Conservation (phyloP, 2,888 invertebrate genomes). For the Byasa hedistus region DNA sequence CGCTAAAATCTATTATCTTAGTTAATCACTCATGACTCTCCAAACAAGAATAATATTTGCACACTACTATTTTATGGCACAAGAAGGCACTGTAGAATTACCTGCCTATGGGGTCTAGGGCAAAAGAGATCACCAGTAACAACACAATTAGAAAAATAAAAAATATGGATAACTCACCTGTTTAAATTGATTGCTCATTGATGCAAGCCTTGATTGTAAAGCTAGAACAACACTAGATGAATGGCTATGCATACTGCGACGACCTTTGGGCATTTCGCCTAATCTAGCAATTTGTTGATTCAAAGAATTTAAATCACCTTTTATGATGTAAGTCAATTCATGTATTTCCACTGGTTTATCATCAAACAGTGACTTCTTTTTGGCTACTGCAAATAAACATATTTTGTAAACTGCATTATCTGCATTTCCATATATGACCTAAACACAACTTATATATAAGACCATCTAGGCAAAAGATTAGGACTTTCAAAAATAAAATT, state of each 20-base stretch:
- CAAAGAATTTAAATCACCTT: constrained; percentile 95
- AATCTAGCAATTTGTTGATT: constrained; percentile 98
- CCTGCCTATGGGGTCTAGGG: no score
- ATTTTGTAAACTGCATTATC: neutral
- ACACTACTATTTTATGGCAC: no score
- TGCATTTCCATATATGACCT: no score
- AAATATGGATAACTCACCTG: constrained; percentile 67
- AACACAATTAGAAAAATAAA: no score
- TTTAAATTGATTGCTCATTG: constrained; percentile 98
- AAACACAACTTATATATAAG: no score
- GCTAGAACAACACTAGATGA: constrained; percentile 96
- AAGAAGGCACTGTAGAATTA: no score
- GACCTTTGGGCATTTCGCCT: constrained; percentile 89
- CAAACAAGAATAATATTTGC: no score
- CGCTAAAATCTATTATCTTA: no score
- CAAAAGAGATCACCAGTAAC: no score
- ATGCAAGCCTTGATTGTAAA: constrained; percentile 95
- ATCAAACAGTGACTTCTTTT: constrained; percentile 97
- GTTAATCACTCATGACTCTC: no score
- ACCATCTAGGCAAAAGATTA: no score
- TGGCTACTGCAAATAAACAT: constrained; percentile 88
- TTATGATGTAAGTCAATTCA: constrained; percentile 97
- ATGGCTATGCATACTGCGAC: constrained; percentile 92
- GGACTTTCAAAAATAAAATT: no score
- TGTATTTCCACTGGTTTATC: constrained; percentile 98